Conservation (phyloP, 2,113 vertebrate genomes). For the Catharus bicknelli region DNA sequence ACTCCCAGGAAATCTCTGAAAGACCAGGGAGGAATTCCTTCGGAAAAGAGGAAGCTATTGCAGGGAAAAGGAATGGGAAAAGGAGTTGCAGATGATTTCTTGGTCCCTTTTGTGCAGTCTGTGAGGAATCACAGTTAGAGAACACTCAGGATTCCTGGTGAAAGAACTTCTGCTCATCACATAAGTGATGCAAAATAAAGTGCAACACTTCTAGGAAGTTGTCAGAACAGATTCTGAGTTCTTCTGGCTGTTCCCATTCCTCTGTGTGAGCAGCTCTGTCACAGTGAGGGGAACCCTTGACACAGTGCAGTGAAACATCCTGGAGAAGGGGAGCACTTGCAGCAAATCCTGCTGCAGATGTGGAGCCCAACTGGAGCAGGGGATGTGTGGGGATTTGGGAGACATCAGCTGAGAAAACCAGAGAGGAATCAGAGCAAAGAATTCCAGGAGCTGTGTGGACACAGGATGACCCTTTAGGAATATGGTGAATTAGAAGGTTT, state of each 20-base stretch:
- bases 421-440: background rate
- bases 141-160: background rate
- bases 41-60: background rate
- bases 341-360: background rate
- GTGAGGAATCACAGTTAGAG: background rate
- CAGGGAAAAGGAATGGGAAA: background rate
- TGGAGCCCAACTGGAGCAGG: background rate
- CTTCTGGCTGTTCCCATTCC: rapidly evolving
- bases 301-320: background rate
- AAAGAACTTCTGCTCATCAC: background rate
- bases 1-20: background rate
- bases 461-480: background rate
- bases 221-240: background rate
- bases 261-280: background rate
- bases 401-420: background rate
- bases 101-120: background rate
- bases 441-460: background rate
- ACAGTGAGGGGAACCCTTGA: background rate
- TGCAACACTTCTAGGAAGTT: background rate
- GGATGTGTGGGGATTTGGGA: background rate
- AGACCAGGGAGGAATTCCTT: background rate
- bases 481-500: background rate
- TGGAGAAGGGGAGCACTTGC: background rate
- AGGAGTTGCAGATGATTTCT: background rate
- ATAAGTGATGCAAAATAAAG: background rate